Percentiles rank a stretch among this genome's conserved stretches.
phyloP scores from a whole-genome alignment of 2,888 invertebrate species.

The Tetheella fluctuosa region DNA sequence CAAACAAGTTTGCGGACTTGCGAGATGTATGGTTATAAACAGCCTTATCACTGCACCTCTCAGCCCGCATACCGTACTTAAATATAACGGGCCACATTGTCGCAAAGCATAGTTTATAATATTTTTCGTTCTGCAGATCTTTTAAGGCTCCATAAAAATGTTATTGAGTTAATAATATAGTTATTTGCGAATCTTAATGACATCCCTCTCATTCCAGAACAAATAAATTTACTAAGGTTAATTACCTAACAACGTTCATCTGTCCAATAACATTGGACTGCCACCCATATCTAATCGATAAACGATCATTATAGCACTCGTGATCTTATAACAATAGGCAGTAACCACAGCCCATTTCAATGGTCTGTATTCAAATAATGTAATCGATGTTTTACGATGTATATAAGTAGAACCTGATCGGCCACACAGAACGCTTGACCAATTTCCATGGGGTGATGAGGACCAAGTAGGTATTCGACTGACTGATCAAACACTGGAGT shows the following conservation, averaged over 20 bases:
- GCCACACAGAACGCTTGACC: conserved; percentile 1
- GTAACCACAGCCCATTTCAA: conserved; percentile 42
- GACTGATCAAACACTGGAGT: neutral
- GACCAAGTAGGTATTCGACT: neutral
- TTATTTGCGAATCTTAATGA: conserved; percentile 39
- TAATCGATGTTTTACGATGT: conserved; percentile 38
- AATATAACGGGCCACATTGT: neutral
- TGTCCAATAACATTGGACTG: conserved; percentile 22
- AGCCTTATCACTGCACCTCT: conserved; percentile 15
- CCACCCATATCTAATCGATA: conserved; percentile 43
- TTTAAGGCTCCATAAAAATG: neutral
- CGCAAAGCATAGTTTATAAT: neutral
- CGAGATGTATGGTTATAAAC: conserved; percentile 31
- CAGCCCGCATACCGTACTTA: neutral
- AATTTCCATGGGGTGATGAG: conserved; percentile 11
- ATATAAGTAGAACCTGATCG: neutral
- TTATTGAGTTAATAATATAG: conserved; percentile 14
- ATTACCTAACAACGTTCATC: conserved; percentile 34
- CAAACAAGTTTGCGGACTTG: conserved; percentile 52
- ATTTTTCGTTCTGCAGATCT: neutral
- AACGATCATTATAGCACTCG: conserved; percentile 48
- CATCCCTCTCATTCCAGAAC: conserved; percentile 29
- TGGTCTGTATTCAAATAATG: conserved; percentile 40
- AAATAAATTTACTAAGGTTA: conserved; percentile 35
- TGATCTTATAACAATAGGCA: conserved; percentile 54